These are phyloP conservation scores for Cuniculus paca DNA, from an alignment of 2,797 vertebrate genomes.

Conservation along the genomic window DNA sequence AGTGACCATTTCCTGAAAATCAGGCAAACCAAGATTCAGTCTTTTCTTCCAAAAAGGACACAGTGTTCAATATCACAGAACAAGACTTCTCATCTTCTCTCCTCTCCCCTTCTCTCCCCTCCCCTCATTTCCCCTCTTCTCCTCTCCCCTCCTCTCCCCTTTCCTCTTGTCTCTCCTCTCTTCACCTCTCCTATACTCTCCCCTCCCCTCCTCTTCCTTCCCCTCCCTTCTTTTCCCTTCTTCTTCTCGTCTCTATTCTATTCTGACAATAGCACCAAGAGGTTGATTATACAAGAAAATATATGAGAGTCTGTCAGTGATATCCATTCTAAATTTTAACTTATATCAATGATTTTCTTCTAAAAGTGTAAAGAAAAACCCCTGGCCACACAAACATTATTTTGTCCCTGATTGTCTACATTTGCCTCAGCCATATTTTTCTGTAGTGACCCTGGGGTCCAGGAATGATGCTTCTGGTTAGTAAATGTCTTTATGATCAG, in stretches of 20 bases:
- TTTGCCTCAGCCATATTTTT: background rate
- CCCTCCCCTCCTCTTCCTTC: rapidly evolving
- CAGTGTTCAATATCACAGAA: background rate
- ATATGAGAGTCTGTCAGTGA: background rate
- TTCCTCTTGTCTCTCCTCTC: rapidly evolving
- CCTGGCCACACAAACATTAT: background rate
- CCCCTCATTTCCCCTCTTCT: too few species aligned
- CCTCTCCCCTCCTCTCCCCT: rapidly evolving
- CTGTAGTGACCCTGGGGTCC: too few species aligned
- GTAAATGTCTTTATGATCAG: background rate
- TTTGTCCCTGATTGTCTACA: background rate
- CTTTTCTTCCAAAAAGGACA: background rate
- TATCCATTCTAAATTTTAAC: background rate
- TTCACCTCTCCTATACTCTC: too few species aligned
- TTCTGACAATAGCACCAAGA: background rate
- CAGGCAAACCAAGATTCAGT: background rate
- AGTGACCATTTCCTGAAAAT: background rate
- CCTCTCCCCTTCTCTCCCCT: too few species aligned
- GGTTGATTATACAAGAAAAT: background rate
- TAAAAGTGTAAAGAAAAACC: background rate
- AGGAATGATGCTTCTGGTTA: background rate
- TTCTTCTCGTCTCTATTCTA: too few species aligned
- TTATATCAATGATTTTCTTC: background rate
- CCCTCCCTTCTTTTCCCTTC: rapidly evolving
- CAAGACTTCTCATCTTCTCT: background rate